phyloP scores from a whole-genome alignment of 2,113 vertebrate species.

The Oncorhynchus nerka region DNA sequence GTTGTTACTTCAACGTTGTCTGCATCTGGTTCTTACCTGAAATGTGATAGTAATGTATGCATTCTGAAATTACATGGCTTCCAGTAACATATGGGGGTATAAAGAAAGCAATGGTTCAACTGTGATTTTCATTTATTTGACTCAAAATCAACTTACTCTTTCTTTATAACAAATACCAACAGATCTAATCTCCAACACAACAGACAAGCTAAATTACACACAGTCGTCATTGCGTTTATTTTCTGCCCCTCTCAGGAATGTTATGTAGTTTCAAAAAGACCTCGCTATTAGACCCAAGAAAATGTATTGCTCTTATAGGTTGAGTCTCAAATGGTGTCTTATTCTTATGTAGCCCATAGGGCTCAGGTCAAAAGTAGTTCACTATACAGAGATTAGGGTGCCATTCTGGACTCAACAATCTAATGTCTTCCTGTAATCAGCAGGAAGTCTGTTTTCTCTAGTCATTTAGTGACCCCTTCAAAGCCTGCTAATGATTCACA shows the following conservation, averaged over 20 bases:
- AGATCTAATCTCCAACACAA: neutral
- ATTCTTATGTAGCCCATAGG: neutral
- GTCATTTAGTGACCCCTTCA: constrained; percentile 29
- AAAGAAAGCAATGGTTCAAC: no score
- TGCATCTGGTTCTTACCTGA: no score
- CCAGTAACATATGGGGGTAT: no score
- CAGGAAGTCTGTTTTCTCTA: constrained; percentile 24
- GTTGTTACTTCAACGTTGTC: no score
- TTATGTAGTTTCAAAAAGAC: neutral
- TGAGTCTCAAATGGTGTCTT: neutral
- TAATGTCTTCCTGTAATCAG: constrained; percentile 33
- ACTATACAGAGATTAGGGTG: neutral
- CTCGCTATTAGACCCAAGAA: neutral
- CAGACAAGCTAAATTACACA: neutral
- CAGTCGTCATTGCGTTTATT: neutral
- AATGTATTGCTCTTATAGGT: neutral
- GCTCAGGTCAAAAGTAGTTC: neutral
- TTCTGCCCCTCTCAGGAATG: neutral
- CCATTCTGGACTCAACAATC: neutral
- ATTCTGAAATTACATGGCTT: no score
- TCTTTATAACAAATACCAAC: neutral
- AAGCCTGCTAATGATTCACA: constrained; percentile 46
- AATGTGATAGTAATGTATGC: no score
- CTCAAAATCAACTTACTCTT: neutral
- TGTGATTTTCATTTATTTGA: no score